phyloP scores from a whole-genome alignment of 2,888 invertebrate genomes.

The Protophormia terraenovae region DNA sequence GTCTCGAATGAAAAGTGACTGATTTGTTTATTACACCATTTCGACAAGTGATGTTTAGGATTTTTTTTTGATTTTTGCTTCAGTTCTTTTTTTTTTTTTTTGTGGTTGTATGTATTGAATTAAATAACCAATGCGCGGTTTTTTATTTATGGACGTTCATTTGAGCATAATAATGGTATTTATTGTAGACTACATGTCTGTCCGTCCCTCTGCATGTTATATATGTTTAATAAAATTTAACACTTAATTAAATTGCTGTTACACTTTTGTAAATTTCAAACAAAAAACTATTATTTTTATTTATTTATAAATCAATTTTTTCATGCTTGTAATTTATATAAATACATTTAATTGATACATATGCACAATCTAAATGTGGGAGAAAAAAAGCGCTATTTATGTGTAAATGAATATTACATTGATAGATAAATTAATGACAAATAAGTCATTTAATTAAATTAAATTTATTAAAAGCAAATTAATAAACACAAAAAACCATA shows the following conservation, averaged over 20 bases:
- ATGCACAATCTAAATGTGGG: background rate
- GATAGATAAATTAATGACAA: background rate
- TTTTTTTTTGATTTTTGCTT: background rate
- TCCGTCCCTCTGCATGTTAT: background rate
- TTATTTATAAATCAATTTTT: background rate
- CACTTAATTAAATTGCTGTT: slow-evolving; percentile 37
- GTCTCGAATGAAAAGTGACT: background rate
- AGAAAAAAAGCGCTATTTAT: background rate
- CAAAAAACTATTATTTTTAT: no score
- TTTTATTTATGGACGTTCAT: background rate
- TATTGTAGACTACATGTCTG: background rate
- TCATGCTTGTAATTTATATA: background rate
- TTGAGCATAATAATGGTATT: background rate
- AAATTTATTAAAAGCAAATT: background rate
- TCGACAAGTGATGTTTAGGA: background rate
- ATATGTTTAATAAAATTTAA: slow-evolving; percentile 13
- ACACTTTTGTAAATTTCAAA: background rate
- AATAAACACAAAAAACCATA: no score
- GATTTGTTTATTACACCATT: background rate
- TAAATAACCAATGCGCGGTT: background rate
- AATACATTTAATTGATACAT: background rate
- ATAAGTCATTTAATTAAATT: background rate
- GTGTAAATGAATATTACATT: background rate
- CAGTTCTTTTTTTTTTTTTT: no score
- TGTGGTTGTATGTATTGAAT: background rate